Base-by-base conservation (phyloP, 2,888 invertebrate species). In the Dryomyza anilis region DNA sequence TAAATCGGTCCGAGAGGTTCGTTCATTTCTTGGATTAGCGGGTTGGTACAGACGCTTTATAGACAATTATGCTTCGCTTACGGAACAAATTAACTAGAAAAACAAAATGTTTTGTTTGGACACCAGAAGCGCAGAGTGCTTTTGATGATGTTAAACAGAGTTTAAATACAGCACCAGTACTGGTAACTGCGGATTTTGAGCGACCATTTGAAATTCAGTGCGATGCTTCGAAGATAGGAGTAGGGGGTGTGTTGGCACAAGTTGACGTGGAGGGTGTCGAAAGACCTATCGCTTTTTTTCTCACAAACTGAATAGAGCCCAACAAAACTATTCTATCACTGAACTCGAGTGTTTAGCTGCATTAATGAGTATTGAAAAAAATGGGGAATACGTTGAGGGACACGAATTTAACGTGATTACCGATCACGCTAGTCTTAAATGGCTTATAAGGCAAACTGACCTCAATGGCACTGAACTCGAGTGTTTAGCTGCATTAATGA, bases 41-140 rank as follows among this genome's bases (percentile, higher is more conserved):
- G 68, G 70, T 14, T 72, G 68, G 67, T 70, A 69, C 39, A 55
- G 69, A 12, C 56, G 67, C 3, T 70, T 65, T 36, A 16, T 65
- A 2, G 63, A 56, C 6, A 60, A 63, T 21, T 67, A 58, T 63
- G 46, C 65, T 10, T 12, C 21, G 3, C 5, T 65, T 14, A 66
- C 66, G 0, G n/a, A 62, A 64, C 0, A 62, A 69, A n/a, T 29
- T 66, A 5, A 56, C 45, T 10, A 64, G 50, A n/a, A 62, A 56
- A 7, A 59, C 43, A 0, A 56, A 61, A 3, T 58, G n/a, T 1
- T 65, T 67, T 43, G 25, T 10, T 1, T 67, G 67, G 66, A 65
- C 64, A 0, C 14, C 23, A 1, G 66, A 64, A 39, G 68, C 68
- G 5, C 23, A 68, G 3, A 10, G 14, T 3, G 63, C 67, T 1